Evolutionary conservation across 2,888 invertebrate genomes (phyloP).

Genomic region (Melieria crassipennis): DNA sequence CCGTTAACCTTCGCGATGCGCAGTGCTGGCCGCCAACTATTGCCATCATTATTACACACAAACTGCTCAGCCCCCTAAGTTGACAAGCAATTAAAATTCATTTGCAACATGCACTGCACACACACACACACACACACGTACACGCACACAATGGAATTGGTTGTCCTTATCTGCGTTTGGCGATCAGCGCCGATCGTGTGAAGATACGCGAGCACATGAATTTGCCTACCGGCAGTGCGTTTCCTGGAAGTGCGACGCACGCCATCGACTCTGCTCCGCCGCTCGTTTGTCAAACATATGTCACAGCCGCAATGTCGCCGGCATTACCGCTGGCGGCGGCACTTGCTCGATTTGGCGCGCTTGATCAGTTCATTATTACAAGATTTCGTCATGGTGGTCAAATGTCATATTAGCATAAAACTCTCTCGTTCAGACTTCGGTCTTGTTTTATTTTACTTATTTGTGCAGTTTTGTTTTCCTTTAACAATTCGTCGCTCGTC

Average conservation of each 20-base stretch:
- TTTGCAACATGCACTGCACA: constrained; percentile 34
- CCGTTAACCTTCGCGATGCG: too few species aligned
- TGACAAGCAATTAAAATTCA: constrained; percentile 41
- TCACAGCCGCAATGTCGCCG: neutral
- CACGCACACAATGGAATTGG: neutral
- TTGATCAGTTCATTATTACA: constrained; percentile 34
- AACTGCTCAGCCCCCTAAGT: constrained; percentile 12
- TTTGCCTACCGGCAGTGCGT: constrained; percentile 12
- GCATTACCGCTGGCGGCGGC: neutral
- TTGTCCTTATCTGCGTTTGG: constrained; percentile 22
- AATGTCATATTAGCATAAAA: constrained; percentile 61
- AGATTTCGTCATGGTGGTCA: constrained; percentile 60
- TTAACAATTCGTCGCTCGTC: constrained; percentile 30
- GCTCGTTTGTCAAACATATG: constrained; percentile 39
- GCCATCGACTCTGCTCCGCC: constrained; percentile 19
- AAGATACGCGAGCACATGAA: constrained; percentile 34
- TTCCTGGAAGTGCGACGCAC: constrained; percentile 26
- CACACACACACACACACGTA: too few species aligned
- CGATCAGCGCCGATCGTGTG: constrained; percentile 38
- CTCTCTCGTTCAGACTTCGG: constrained; percentile 9
- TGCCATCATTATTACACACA: too few species aligned
- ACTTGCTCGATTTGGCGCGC: constrained; percentile 20
- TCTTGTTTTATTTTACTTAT: neutral
- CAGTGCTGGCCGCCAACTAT: too few species aligned
- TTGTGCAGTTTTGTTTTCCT: constrained; percentile 6